Evolutionary conservation across 1,140 invertebrate genomes (phyloP), one percentile per base, ranked within the genome.

Genomic region (Conus ventricosus): DNA sequence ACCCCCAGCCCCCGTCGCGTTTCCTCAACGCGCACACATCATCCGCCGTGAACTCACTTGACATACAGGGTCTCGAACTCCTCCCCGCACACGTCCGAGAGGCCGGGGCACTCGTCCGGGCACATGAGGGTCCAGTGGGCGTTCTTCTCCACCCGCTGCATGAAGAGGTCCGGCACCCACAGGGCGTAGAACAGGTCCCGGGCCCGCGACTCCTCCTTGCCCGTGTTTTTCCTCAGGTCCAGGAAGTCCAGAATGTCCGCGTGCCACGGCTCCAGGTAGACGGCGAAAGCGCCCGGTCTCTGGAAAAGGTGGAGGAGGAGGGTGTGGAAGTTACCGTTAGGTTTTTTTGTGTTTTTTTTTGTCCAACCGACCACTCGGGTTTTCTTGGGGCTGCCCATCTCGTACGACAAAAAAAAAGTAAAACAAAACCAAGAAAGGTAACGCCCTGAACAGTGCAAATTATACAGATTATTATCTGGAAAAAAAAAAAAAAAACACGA

Each of bases 241-340:
- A 99, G 95, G 95, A 99, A 99, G 88, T 99, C 98, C 95, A 99
- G 99, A 83, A 99, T 96, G 95, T 99, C 99, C 0, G 98, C 97
- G 96, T 99, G 99, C 99, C 99, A 99, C 5, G 99, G 99, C 95
- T 99, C 99, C 39, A 99, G 93, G 94, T 99, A 99, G 88, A 99
- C 97, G 23, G 99, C 98, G 96, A 99, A 99, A n/a, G 99, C 98
- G 60, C 99, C 99, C 23, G 99, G 98, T 91, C 99, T 96, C 96
- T 97, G 87, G 25, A 6, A 8, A 76, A 87, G 53, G 55, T 39
- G 7, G 4, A 20, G 60, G 39, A 39, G 39, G 39, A 39, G 39
- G 39, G 3, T 39, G 39, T 39, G 39, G 39, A 39, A 39, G 39
- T 39, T 39, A 0, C 0, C 0, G 8, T 86, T 55, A 15, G 20